These are phyloP conservation scores for Cantharis flavilabris DNA, from an alignment of 2,888 invertebrate genomes.

Conservation along the genomic window DNA sequence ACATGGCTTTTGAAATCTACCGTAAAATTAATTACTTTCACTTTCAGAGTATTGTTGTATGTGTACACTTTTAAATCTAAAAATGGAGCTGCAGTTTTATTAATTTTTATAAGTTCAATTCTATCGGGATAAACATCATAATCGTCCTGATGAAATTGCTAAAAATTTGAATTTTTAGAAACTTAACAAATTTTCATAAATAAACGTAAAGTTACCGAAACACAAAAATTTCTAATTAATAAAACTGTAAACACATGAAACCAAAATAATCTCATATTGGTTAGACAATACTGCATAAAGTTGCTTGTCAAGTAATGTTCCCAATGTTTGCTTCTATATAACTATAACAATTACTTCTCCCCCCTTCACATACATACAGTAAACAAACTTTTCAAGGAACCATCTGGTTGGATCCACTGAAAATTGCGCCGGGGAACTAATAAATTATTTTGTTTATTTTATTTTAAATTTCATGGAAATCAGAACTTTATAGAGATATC, in stretches of 20 bases:
- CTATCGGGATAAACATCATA: background rate
- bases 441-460: too few species aligned
- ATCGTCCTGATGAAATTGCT: background rate
- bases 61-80: background rate
- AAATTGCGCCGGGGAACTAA: too few species aligned
- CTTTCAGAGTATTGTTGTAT: background rate
- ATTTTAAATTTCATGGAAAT: too few species aligned
- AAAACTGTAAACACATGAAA: background rate
- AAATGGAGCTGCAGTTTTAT: background rate
- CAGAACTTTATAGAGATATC: too few species aligned
- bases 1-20: background rate
- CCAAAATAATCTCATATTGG: background rate
- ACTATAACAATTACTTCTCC: too few species aligned
- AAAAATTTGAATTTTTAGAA: background rate
- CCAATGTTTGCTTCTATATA: too few species aligned
- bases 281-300: too few species aligned
- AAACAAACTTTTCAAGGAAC: too few species aligned
- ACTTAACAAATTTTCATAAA: background rate
- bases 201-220: background rate
- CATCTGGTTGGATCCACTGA: too few species aligned
- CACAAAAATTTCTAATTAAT: background rate
- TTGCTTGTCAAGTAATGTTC: too few species aligned
- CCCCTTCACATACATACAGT: too few species aligned
- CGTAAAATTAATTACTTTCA: background rate
- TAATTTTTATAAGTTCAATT: background rate